A percentile compares a stretch with the other conserved stretches of the same genome.
Conservation (phyloP, 2,113 vertebrate species). For the Eolophus roseicapilla region DNA sequence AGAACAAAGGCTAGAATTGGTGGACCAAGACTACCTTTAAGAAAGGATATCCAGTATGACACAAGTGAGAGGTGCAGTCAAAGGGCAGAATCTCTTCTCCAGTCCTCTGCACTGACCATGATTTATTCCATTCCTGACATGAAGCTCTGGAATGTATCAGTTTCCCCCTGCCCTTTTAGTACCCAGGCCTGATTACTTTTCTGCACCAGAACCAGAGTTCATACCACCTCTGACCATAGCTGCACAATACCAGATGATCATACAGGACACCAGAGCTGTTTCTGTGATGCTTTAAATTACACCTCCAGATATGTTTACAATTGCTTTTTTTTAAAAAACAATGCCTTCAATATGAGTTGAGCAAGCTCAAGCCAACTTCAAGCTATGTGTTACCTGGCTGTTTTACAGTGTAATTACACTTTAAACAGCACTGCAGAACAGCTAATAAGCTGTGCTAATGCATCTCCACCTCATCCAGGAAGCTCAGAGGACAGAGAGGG, state of each 20-base stretch:
- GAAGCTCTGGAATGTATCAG: background rate
- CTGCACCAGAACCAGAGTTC: background rate
- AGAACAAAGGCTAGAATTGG: background rate
- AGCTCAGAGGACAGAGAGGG: slow-evolving; percentile 22
- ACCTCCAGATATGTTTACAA: fast-evolving
- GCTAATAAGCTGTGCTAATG: background rate
- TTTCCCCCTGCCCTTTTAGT: background rate
- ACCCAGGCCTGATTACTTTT: background rate
- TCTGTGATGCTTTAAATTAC: background rate
- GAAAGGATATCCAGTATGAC: background rate
- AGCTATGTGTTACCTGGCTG: background rate
- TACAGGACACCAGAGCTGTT: fast-evolving
- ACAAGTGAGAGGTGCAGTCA: background rate
- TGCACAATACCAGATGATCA: background rate
- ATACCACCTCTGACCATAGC: background rate
- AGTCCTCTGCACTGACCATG: background rate
- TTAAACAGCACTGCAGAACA: background rate
- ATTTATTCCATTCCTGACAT: background rate
- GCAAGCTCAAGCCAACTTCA: background rate
- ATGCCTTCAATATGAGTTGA: background rate
- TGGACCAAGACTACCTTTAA: background rate
- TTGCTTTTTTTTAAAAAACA: background rate
- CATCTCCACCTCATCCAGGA: background rate
- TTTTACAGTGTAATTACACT: background rate
- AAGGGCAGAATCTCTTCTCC: background rate